Conservation (phyloP, 2,888 invertebrate species). For the Drosophila testacea region DNA sequence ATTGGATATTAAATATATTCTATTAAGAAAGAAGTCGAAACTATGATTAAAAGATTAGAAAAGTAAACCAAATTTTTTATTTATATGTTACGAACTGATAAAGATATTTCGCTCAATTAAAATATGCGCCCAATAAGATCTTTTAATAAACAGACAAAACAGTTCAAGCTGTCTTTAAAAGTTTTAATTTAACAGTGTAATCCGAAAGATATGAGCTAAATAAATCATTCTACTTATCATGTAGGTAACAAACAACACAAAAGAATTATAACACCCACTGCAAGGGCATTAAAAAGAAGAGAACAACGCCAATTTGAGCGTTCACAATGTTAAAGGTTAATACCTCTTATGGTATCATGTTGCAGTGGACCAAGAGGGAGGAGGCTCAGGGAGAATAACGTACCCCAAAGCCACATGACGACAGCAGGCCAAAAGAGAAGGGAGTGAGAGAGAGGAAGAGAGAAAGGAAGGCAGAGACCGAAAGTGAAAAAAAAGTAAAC, state of each 20-base stretch:
- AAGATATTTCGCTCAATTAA: no score
- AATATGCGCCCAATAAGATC: no score
- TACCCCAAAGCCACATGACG: conserved; percentile 12
- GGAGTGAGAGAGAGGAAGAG: conserved; percentile 2
- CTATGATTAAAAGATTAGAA: no score
- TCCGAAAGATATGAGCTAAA: no score
- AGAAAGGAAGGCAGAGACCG: neutral
- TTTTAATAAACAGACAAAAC: no score
- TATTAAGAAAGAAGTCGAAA: no score
- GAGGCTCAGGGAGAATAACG: neutral
- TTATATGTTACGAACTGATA: no score
- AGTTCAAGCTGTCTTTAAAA: no score
- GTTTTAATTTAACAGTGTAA: no score
- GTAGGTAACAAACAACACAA: neutral
- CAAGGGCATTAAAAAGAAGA: neutral
- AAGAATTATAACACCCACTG: conserved; percentile 8
- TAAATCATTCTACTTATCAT: no score
- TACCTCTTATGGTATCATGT: conserved; percentile 39
- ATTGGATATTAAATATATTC: neutral
- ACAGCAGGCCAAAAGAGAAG: conserved; percentile 1
- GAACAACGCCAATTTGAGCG: conserved; percentile 37
- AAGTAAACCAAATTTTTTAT: no score
- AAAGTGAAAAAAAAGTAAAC: conserved; percentile 44
- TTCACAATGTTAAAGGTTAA: conserved; percentile 65
- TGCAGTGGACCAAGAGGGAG: neutral